phyloP scores from a whole-genome alignment of 2,797 vertebrate species.

The Limosa lapponica region DNA sequence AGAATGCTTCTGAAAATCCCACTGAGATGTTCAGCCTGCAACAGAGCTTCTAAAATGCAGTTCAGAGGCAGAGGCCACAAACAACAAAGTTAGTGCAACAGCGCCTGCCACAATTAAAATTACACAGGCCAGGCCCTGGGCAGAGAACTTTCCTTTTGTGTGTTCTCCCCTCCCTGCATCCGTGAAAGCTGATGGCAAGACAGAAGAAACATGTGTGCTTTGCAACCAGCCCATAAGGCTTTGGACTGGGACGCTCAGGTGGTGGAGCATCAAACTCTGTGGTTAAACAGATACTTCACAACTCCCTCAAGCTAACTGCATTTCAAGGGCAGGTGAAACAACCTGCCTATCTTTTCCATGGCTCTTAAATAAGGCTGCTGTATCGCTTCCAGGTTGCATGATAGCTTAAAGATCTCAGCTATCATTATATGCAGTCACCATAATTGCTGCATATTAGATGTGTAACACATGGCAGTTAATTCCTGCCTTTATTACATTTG shows the following conservation, averaged over 20 bases:
- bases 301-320: background rate
- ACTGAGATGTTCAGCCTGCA: background rate
- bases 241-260: background rate
- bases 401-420: background rate
- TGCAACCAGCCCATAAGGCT: fast-evolving
- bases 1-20: background rate
- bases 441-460: background rate
- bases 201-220: fast-evolving
- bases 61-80: background rate
- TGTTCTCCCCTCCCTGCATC: background rate
- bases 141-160: background rate
- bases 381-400: background rate
- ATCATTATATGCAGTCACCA: background rate
- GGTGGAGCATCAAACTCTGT: background rate
- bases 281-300: background rate
- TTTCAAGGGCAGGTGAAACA: background rate
- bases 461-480: background rate
- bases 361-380: background rate
- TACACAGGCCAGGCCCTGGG: background rate
- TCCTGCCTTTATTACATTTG: background rate
- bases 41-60: background rate
- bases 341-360: background rate
- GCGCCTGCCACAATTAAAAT: background rate
- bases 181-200: background rate
- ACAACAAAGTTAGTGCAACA: background rate